Evolutionary conservation across 1,140 invertebrate species (phyloP).

Genomic region (Lepidotrigona ventralis): DNA sequence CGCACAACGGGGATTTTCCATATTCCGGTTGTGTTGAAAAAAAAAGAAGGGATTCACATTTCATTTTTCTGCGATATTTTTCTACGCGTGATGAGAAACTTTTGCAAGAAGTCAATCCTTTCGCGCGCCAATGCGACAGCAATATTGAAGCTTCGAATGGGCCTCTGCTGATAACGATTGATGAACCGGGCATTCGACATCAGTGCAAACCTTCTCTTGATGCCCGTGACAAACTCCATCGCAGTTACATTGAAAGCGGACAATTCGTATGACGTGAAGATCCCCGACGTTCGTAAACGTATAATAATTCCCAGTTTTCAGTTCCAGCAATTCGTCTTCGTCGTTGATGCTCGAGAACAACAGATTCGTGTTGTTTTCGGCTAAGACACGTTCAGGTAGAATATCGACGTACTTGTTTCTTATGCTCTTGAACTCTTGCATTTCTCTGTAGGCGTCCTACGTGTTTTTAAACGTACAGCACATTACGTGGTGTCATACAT

Average conservation of each 20-base stretch:
- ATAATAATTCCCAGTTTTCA: conserved; percentile 54
- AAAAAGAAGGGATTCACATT: neutral
- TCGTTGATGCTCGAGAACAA: conserved; percentile 63
- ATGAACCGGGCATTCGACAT: conserved; percentile 44
- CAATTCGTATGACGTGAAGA: conserved; percentile 66
- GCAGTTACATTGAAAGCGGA: conserved; percentile 58
- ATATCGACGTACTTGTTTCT: conserved; percentile 38
- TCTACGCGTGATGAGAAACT: too few species aligned
- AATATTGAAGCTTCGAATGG: conserved; percentile 30
- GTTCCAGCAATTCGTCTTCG: conserved; percentile 62
- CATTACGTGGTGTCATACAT: too few species aligned
- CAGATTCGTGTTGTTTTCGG: conserved; percentile 57
- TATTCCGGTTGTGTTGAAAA: neutral
- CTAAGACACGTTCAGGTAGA: conserved; percentile 58
- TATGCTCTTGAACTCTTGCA: conserved; percentile 33
- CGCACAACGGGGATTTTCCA: neutral
- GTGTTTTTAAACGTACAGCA: neutral
- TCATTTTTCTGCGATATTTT: too few species aligned
- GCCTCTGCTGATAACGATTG: conserved; percentile 18
- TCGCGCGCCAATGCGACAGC: conserved; percentile 31
- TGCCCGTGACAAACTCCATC: conserved; percentile 48
- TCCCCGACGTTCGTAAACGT: conserved; percentile 63
- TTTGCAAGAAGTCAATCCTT: conserved; percentile 9
- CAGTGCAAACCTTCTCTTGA: conserved; percentile 30
- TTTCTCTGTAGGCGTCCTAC: conserved; percentile 26